Base-by-base conservation (phyloP, 2,888 invertebrate species). In the Thereva unica region DNA sequence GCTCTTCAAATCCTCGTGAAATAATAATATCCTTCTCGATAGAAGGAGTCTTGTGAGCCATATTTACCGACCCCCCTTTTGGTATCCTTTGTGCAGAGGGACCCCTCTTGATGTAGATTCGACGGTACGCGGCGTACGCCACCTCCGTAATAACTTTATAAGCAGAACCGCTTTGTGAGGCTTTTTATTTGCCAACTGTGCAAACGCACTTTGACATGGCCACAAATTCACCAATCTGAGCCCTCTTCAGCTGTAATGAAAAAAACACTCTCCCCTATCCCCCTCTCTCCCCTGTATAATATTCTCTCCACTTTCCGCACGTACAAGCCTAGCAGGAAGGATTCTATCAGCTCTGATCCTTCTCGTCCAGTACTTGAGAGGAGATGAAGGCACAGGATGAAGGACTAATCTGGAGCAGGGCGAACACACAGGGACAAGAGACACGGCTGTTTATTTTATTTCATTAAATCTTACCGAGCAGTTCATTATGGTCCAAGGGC, bases 401-500 rank as follows among this genome's bases (percentile, higher is more conserved):
- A 12, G 8, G 55, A 23, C 57, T 50, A 50, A 47, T 35, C 57
- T 53, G 37, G 57, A 8, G 50, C 5, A 23, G 23, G 23, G 23
- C 23, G 1, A 49, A 23, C 23, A 49, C 23, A 23, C 3, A 49
- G 35, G 35, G 7, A 37, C 42, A 42, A 42, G 37, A 7, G 53
- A 64, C 54, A 45, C 45, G 38, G 54, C 37, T 64, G 64, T 64
- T 64, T 64, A 64, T 64, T 64, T 64, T 54, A 64, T 64, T 64
- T 64, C 64, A 64, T 64, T 64, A 64, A 64, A 64, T 64, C 64
- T 59, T 47, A 38, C 10, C 57, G 47, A 40, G 23, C 3, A 50
- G 57, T 59, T 59, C 57, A 59, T 59, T 59, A 59, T 37, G 47
- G n/a, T 47, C 45, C 35, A 59, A 59, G 37, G 7, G 37, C 37